Evolutionary conservation across 1,140 invertebrate genomes (phyloP).

Genomic region (Brachionus plicatilis): DNA sequence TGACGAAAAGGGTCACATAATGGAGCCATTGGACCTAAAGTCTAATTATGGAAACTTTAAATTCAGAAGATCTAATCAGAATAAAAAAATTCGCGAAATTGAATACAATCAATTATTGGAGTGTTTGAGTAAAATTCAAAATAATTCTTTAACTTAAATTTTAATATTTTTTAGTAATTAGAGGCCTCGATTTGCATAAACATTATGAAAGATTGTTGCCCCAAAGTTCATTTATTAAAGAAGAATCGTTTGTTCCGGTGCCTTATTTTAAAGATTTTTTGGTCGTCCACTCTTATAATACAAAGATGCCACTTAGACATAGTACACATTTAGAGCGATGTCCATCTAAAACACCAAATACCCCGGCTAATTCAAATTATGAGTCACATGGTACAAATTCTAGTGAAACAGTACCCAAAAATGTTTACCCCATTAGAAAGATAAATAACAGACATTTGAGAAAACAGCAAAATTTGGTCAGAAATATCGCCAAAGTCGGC

Average conservation of each 20-base stretch:
- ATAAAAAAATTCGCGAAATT: not conserved
- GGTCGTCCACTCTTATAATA: conserved; percentile 19
- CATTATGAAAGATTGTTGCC: conserved; percentile 35
- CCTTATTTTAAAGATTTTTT: conserved; percentile 37
- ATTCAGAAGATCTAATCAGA: not conserved
- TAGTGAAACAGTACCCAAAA: not conserved
- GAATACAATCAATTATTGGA: conserved; percentile 30
- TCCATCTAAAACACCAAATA: not conserved
- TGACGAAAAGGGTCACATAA: conserved; percentile 13
- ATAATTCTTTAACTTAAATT: not conserved
- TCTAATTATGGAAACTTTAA: not conserved
- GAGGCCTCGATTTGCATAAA: conserved; percentile 30
- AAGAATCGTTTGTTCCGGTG: conserved; percentile 10
- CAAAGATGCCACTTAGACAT: not conserved
- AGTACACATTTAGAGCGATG: not conserved
- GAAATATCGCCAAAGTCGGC: not conserved
- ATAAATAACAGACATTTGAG: conserved; percentile 10
- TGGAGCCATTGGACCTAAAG: not conserved
- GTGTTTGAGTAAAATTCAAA: conserved; percentile 8
- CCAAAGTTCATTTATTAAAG: not conserved
- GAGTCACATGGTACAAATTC: not conserved
- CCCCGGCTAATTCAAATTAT: not conserved
- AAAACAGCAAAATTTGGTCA: not conserved
- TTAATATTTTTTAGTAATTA: conserved; percentile 8
- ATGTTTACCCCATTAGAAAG: conserved; percentile 3